A percentile compares a stretch with the other conserved stretches of the same genome.
Evolutionary conservation across 2,113 vertebrate species (phyloP).

Genomic region (Cromileptes altivelis): DNA sequence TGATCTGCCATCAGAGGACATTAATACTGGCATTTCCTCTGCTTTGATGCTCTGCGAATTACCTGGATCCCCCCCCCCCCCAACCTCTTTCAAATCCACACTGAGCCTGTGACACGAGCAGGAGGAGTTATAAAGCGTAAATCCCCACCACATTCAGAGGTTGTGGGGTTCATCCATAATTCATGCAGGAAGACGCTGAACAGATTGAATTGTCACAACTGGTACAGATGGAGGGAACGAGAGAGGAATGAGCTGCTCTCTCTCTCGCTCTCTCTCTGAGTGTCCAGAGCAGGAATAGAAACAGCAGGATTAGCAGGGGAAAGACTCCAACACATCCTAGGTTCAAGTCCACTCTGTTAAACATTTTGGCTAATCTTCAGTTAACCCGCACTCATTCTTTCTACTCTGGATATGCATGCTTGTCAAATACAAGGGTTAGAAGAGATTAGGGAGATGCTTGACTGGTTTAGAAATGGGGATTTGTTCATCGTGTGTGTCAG

Average conservation of each 20-base stretch:
- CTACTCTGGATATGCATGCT: not conserved
- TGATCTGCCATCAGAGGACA: slow-evolving; percentile 49
- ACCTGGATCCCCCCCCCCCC: slow-evolving; percentile 37
- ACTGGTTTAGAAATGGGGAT: slow-evolving; percentile 41
- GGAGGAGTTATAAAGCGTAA: slow-evolving; percentile 51
- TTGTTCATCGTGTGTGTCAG: slow-evolving; percentile 34
- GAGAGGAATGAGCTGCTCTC: slow-evolving; percentile 37
- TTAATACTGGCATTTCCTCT: slow-evolving; percentile 56
- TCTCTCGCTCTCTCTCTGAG: slow-evolving; percentile 15
- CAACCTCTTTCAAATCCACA: slow-evolving; percentile 43
- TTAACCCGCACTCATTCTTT: slow-evolving; percentile 24
- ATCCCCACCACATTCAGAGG: slow-evolving; percentile 51
- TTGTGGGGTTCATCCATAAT: slow-evolving; percentile 71
- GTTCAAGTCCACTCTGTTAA: slow-evolving; percentile 45
- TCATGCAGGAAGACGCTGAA: slow-evolving; percentile 61
- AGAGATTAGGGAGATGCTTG: slow-evolving; percentile 36
- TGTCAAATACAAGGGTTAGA: slow-evolving; percentile 24
- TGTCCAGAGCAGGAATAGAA: slow-evolving; percentile 21
- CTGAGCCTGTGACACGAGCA: slow-evolving; percentile 55
- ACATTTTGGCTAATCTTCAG: slow-evolving; percentile 43
- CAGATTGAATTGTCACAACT: slow-evolving; percentile 72
- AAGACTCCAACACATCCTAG: slow-evolving; percentile 4
- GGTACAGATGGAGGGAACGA: slow-evolving; percentile 38
- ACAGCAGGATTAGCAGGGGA: slow-evolving; percentile 23
- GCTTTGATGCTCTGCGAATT: slow-evolving; percentile 59